These are phyloP conservation scores for Paguma larvata DNA, from an alignment of 2,797 vertebrate species.

Conservation along the genomic window DNA sequence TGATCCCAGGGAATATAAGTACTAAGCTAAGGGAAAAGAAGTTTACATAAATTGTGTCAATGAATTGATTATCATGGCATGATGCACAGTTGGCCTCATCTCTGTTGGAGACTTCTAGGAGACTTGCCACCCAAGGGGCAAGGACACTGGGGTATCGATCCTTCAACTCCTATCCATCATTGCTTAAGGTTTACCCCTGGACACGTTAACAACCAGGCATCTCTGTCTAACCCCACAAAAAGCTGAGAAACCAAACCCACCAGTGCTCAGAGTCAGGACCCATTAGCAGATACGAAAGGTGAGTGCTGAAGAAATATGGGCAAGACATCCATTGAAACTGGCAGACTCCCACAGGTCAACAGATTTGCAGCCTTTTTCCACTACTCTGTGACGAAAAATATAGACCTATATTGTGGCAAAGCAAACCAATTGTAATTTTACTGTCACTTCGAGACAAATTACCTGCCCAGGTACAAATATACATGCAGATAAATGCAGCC, in stretches of 20 bases:
- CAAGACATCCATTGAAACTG: not conserved
- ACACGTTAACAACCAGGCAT: not conserved
- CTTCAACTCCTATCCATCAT: not conserved
- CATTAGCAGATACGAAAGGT: not conserved
- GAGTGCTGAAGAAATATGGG: not conserved
- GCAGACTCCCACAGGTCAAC: not conserved
- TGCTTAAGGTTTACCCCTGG: not conserved
- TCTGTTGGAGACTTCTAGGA: not conserved
- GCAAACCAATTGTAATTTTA: not conserved
- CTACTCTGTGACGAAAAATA: not conserved
- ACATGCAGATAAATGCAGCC: not conserved
- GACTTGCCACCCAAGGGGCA: not conserved
- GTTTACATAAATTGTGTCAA: not conserved
- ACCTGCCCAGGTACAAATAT: not conserved
- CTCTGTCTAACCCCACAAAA: not conserved
- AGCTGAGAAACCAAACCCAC: not conserved
- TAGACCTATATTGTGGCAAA: not conserved
- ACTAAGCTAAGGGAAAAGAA: not conserved
- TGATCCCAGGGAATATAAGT: not conserved
- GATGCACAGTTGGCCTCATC: not conserved
- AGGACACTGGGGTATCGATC: not conserved
- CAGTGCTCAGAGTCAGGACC: not conserved
- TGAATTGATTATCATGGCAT: not conserved
- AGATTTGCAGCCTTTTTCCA: not conserved
- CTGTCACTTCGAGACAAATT: not conserved